These are phyloP conservation scores for Fulmarus glacialis DNA, from an alignment of 2,113 vertebrate species.

Conservation along the genomic window DNA sequence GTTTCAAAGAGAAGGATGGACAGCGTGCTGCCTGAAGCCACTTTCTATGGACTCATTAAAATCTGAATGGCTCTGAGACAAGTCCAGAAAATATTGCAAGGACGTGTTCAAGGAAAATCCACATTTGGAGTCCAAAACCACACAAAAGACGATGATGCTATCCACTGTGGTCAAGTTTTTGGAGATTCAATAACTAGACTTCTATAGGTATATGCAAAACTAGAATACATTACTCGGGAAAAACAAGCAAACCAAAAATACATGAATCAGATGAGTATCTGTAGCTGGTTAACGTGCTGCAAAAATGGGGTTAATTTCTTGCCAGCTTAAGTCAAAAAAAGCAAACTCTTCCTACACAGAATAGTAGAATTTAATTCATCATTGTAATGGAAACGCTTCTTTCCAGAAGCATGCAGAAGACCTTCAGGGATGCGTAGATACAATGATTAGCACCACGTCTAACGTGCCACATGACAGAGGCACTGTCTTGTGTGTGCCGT, in stretches of 20 bases:
- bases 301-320: neutral
- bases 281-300: neutral
- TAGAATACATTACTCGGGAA: neutral
- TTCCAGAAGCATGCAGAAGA: neutral
- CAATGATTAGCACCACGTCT: neutral
- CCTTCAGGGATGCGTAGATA: neutral
- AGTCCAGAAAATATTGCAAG: neutral
- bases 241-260: neutral
- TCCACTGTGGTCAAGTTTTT: neutral
- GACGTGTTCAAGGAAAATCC: neutral
- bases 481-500: accelerated
- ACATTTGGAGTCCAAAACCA: neutral
- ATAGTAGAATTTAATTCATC: neutral
- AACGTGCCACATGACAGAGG: accelerated
- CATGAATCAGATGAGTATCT: neutral
- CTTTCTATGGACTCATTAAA: neutral
- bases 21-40: accelerated
- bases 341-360: neutral
- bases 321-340: neutral
- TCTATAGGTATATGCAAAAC: neutral
- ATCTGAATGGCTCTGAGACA: neutral
- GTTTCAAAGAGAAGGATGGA: neutral
- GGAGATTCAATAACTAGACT: neutral
- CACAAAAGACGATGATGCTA: accelerated
- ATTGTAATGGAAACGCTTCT: neutral